Percentiles rank a stretch among this genome's conserved stretches.
Evolutionary conservation across 2,888 invertebrate species (phyloP).

Genomic region (Acanthosepion esculentum): DNA sequence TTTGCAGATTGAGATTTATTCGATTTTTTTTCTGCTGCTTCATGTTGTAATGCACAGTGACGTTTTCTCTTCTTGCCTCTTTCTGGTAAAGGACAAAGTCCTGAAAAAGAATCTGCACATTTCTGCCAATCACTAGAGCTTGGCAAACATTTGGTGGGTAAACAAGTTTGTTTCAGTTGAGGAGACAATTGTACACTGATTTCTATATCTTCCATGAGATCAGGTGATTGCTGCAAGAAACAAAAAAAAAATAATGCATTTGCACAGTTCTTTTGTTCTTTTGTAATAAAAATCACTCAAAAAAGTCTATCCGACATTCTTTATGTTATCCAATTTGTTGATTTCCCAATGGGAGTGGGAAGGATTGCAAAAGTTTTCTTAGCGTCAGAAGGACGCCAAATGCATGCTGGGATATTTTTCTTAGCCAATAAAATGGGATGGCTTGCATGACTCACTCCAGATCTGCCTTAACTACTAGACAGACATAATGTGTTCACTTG

Average conservation of each 20-base stretch:
- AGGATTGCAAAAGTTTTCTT: too few species aligned
- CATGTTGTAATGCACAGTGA: background rate
- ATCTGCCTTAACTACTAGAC: too few species aligned
- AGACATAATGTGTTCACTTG: too few species aligned
- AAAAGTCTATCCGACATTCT: too few species aligned
- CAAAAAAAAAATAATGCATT: background rate
- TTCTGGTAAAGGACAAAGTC: background rate
- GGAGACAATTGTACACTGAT: background rate
- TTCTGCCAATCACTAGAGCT: background rate
- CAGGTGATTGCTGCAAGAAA: background rate
- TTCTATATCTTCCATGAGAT: background rate
- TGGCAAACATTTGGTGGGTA: background rate
- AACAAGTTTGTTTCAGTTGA: background rate
- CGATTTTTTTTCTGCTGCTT: background rate
- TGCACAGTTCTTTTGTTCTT: background rate
- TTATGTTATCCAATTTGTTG: too few species aligned
- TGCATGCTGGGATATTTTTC: too few species aligned
- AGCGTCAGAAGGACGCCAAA: too few species aligned
- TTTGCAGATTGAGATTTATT: background rate
- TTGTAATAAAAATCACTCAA: too few species aligned
- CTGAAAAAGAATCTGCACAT: conserved; percentile 33
- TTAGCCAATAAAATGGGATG: too few species aligned
- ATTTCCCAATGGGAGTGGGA: too few species aligned
- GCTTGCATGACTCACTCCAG: too few species aligned
- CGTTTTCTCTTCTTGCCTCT: background rate